phyloP scores from a whole-genome alignment of 2,797 vertebrate species.

The Falco berigora region DNA sequence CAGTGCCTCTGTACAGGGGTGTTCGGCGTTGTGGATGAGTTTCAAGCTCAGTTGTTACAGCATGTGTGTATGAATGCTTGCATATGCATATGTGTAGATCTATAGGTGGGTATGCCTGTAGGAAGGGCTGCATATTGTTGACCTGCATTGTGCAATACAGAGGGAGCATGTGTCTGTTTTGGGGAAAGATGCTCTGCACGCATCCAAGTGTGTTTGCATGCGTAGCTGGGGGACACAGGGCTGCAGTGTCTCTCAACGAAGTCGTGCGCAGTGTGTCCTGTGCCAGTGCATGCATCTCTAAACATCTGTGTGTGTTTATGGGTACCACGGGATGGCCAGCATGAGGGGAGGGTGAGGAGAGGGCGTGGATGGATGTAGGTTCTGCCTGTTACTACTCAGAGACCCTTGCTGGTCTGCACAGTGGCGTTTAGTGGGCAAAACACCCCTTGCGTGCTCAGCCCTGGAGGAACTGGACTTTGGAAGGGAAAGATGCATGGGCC shows the following conservation, averaged over 20 bases:
- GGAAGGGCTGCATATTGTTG: neutral
- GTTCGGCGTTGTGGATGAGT: neutral
- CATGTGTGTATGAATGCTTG: fast-evolving
- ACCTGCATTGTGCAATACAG: neutral
- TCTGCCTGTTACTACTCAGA: neutral
- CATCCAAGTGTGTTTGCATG: neutral
- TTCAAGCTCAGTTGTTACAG: neutral
- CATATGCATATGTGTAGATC: fast-evolving
- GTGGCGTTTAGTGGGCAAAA: neutral
- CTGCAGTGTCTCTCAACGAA: neutral
- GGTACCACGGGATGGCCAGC: neutral
- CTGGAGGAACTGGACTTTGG: neutral
- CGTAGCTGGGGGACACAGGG: neutral
- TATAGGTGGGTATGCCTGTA: neutral
- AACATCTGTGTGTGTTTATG: neutral
- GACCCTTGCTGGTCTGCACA: neutral
- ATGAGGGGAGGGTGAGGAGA: neutral
- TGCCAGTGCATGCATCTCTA: neutral
- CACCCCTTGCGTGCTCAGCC: neutral
- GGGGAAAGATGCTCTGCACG: neutral
- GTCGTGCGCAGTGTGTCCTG: fast-evolving
- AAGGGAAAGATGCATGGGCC: fast-evolving
- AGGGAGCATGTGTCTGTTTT: neutral
- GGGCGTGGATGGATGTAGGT: fast-evolving
- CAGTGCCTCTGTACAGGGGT: neutral